Conservation (phyloP, 2,797 vertebrate species). For the Podargus strigoides region DNA sequence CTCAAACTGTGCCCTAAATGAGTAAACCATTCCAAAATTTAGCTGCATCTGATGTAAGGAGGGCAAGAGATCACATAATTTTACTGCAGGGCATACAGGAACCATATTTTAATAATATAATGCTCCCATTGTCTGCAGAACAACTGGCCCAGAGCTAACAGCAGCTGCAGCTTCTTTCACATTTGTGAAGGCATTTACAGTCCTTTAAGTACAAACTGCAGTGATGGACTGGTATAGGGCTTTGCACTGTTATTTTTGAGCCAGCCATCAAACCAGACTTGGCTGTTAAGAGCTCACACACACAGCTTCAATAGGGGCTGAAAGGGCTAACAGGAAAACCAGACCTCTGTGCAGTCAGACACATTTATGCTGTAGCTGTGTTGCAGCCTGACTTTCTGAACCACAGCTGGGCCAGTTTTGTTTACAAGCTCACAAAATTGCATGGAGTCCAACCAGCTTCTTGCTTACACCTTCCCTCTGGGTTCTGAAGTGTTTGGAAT, state of each 20-base stretch:
- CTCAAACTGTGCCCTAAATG: not conserved
- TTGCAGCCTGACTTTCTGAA: not conserved
- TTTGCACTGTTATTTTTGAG: not conserved
- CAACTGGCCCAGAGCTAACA: not conserved
- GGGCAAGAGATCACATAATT: not conserved
- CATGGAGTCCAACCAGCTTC: not conserved
- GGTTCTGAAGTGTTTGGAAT: not conserved
- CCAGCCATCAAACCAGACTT: not conserved
- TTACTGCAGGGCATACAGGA: too few species aligned
- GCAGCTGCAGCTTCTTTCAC: not conserved
- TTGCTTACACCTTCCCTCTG: not conserved
- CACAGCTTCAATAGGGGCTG: not conserved
- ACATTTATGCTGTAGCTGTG: accelerated
- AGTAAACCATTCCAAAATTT: not conserved
- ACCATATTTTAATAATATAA: not conserved
- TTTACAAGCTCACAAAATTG: not conserved
- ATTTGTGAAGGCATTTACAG: not conserved
- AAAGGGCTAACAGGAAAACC: not conserved
- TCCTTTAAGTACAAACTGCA: not conserved
- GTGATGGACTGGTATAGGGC: not conserved
- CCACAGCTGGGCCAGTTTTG: not conserved
- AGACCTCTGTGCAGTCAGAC: not conserved
- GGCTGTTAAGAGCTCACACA: not conserved
- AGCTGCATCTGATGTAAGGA: not conserved
- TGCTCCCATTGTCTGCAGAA: not conserved